These are phyloP conservation scores for Myotis findleyi DNA, from an alignment of 2,797 vertebrate genomes.

Conservation along the genomic window DNA sequence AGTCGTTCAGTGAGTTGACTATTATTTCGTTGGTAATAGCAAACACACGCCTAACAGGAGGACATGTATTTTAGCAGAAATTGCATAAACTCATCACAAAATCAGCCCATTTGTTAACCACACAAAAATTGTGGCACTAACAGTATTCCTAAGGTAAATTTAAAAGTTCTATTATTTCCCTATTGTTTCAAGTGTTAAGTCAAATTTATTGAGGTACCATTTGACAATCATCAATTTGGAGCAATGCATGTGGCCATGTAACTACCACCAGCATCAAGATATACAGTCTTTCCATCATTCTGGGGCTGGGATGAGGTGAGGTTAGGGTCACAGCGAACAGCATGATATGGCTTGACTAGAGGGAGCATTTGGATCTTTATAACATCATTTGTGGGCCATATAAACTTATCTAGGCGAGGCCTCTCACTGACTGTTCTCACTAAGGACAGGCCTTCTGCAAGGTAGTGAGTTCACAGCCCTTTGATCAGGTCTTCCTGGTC, in stretches of 20 bases:
- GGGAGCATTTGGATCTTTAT: too few relatives aligned
- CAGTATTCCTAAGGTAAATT: not conserved
- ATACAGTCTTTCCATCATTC: rapidly evolving
- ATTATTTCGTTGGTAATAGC: slow-evolving; percentile 67
- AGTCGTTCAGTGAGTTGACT: slow-evolving; percentile 74
- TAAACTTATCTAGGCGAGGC: too few relatives aligned
- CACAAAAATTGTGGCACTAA: rapidly evolving
- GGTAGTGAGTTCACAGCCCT: not conserved
- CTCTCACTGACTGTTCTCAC: rapidly evolving
- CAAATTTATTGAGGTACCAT: not conserved
- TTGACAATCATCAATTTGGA: not conserved
- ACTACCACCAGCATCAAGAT: not conserved
- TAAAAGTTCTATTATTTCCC: not conserved
- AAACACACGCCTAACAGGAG: slow-evolving; percentile 45
- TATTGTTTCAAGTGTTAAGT: not conserved
- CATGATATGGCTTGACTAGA: too few relatives aligned
- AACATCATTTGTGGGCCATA: too few relatives aligned
- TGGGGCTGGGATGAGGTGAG: not conserved
- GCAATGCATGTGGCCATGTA: rapidly evolving
- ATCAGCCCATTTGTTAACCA: not conserved
- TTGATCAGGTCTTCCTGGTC: not conserved
- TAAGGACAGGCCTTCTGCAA: not conserved
- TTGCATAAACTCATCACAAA: not conserved
- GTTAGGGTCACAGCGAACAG: not conserved
- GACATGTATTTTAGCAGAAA: not conserved